These are phyloP conservation scores for Stomatorhinus ivindoensis DNA, from an alignment of 2,113 vertebrate species.

Conservation along the genomic window DNA sequence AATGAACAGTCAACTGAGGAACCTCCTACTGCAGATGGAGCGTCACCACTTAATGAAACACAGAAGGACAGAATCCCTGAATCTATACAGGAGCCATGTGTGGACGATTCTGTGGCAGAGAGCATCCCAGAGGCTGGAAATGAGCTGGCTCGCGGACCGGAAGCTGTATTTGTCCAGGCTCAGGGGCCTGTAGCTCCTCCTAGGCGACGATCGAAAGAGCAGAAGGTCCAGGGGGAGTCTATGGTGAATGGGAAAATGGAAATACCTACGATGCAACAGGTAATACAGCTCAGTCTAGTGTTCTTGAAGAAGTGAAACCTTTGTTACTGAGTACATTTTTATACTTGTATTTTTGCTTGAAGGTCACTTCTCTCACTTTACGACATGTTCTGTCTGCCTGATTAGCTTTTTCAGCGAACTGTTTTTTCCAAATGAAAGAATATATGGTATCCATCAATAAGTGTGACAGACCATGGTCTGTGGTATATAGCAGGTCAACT, in stretches of 20 bases:
- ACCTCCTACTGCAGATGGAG: not conserved
- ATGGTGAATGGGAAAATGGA: not conserved
- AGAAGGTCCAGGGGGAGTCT: not conserved
- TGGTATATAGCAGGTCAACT: not conserved
- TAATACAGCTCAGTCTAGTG: not conserved
- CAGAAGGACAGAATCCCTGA: not conserved
- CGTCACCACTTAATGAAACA: not conserved
- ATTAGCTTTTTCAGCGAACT: not conserved
- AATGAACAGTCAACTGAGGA: not conserved
- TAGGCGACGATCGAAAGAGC: not conserved
- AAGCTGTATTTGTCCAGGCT: not conserved
- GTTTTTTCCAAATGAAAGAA: not conserved
- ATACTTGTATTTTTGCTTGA: not conserved
- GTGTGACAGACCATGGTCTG: not conserved
- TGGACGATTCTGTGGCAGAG: not conserved
- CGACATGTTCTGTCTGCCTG: not conserved
- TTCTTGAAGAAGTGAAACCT: not conserved
- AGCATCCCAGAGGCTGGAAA: not conserved
- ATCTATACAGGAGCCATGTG: too few relatives aligned
- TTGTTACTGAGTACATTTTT: not conserved
- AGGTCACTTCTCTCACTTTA: not conserved
- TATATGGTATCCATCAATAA: not conserved
- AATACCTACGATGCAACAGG: not conserved
- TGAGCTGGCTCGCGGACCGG: not conserved
- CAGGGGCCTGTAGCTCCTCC: not conserved